Base-by-base conservation (phyloP, 1,140 invertebrate species). In the Nasonia giraulti region DNA sequence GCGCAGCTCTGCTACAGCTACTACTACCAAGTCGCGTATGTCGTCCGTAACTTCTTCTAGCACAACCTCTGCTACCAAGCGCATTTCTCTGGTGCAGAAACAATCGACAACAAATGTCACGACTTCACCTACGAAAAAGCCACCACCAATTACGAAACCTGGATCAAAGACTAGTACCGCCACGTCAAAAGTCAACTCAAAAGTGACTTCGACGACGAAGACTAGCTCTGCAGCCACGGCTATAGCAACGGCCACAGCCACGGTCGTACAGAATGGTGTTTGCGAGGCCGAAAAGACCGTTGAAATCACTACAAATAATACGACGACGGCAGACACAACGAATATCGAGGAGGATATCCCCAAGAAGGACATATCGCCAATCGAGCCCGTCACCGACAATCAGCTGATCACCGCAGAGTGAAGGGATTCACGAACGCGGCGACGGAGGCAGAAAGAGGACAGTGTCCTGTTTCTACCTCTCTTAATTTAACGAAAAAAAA, bases 371-470 rank as follows among this genome's bases (percentile, higher is more conserved):
- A 68, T 91, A 6, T 92, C 92, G 2, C 91, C 91, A 6, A 87
- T 92, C 12, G 87, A 88, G 7, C 79, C 89, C 0, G 87, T 90
- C 62, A 91, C 90, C 80, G 92, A 93, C 31, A 93, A 93, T 87
- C 92, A 93, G 55, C 87, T 93, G 47, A 91, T 93, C 81, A 89
- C 88, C 71, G 88, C 90, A n/a, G 91, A 93, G 88, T 93, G 90
- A 92, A 87, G 71, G 23, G 33, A 75, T 79, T 37, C 37, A 37
- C 62, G 27, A 23, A n/a, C n/a, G 14, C 1, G 20, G 69, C 81
- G 40, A 73, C 23, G 31, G 11, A 62, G 47, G n/a, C 74, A 75
- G 73, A 44, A 74, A 12, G 2, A 12, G 74, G 2, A 33, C 20
- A n/a, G 1, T 20, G 7, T 50, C 14, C 69, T 80, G 11, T 73